Evolutionary conservation across 2,797 vertebrate species (phyloP), one percentile per base, ranked within the genome.

Genomic region (Oreochromis grahami): DNA sequence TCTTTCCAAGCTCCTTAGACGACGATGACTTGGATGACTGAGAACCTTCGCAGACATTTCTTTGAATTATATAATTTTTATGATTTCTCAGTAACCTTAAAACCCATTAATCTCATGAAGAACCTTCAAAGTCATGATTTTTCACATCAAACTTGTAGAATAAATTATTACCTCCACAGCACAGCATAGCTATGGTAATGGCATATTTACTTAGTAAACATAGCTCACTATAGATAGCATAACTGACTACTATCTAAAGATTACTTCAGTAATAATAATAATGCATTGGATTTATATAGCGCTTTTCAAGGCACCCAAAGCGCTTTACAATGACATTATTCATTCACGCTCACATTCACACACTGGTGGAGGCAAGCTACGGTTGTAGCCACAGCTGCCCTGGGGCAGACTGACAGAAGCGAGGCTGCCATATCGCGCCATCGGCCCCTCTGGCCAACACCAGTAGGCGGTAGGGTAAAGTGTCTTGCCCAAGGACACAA

Each of bases 141-240:
- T 13, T 36, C 19, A 36, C 0, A 36, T 63, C 32, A 63, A 63
- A n/a, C 6, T 0, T 63, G 32, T 36, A 63, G 19, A 36, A 5
- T 63, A 10, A 63, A 63, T 2, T 6, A 60, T 60, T 60, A 36
- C 32, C 32, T 36, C 17, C 58, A 60, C 36, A 60, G 17, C 32
- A 36, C 58, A n/a, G 10, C 32, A 1, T 34, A 60, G 56, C 56
- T 60, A 34, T 12, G 56, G 56, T n/a, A 60, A 60, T 60, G 58
- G 32, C 32, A 36, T 36, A 60, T 60, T 7, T 60, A 60, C 32
- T 60, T 36, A 60, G 56, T 60, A n/a, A n/a, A 36, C 17, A 60
- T 60, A 34, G 3, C 2, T n/a, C n/a, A 60, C 58, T 60, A 7
- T 3, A 60, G 32, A n/a, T 60, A 60, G 0, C 0, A 36, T 60